Percentiles rank a stretch among this genome's conserved stretches.
phyloP scores from a whole-genome alignment of 2,113 vertebrate species.

The Dipodomys stephensi region DNA sequence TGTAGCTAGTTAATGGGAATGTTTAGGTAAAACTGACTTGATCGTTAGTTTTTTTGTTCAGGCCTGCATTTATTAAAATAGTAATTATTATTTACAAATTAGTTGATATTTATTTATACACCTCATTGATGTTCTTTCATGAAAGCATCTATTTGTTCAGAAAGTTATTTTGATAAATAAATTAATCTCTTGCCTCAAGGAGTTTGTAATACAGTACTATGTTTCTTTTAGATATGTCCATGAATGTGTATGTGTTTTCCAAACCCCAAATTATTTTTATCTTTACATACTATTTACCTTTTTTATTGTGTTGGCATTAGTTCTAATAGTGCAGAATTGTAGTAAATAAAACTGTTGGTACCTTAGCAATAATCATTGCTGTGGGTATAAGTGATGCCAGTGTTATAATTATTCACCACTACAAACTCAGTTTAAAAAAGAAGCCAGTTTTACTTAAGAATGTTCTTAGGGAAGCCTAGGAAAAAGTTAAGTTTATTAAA shows the following conservation, averaged over 20 bases:
- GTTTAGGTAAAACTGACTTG: not conserved
- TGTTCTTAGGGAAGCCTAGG: not conserved
- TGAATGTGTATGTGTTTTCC: not conserved
- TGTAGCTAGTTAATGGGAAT: conserved; percentile 30
- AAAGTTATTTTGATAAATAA: conserved; percentile 14
- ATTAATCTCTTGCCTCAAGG: not conserved
- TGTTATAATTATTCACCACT: not conserved
- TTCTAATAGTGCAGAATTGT: not conserved
- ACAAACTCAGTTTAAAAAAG: not conserved
- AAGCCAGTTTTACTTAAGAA: not conserved
- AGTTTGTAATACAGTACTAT: not conserved
- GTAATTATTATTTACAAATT: not conserved
- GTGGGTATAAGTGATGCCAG: not conserved
- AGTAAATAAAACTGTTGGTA: not conserved
- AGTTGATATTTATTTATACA: conserved; percentile 24
- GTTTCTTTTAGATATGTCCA: not conserved
- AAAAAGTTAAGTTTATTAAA: not conserved
- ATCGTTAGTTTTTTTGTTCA: not conserved
- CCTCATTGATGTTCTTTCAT: not conserved
- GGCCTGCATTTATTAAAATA: conserved; percentile 31
- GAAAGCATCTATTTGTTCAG: not conserved
- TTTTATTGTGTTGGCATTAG: not conserved
- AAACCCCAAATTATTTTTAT: not conserved
- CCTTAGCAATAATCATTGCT: not conserved
- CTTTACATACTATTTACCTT: not conserved